Base-by-base conservation (phyloP, 2,888 invertebrate genomes). In the Teinopalpus imperialis region DNA sequence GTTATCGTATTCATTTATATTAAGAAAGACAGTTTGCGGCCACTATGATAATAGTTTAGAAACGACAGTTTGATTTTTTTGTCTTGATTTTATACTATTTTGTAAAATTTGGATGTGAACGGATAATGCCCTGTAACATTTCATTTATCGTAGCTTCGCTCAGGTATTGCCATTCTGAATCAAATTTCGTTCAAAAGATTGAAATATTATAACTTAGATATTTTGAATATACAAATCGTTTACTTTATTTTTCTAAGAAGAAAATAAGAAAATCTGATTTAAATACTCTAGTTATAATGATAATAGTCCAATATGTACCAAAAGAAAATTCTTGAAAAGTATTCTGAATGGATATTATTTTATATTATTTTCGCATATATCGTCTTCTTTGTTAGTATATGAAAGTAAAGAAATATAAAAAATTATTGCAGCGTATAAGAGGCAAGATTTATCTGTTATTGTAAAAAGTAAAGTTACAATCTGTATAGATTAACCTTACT, bases 41-140 rank as follows among this genome's bases (percentile, higher is more conserved):
- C n/a, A n/a, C n/a, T n/a, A n/a, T n/a, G n/a, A n/a, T n/a, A n/a
- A n/a, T n/a, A n/a, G n/a, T n/a, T n/a, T n/a, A n/a, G n/a, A n/a
- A n/a, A n/a, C n/a, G n/a, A n/a, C n/a, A n/a, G n/a, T n/a, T n/a
- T n/a, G n/a, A n/a, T n/a, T n/a, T n/a, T n/a, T n/a, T n/a, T n/a
- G n/a, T n/a, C n/a, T n/a, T n/a, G n/a, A n/a, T 16, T 34, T 10
- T 12, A 44, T 41, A 32, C 24, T 31, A 29, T 34, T 26, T 30
- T 31, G 1, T 42, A 26, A 47, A 43, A 43, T 30, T 49, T 41
- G 8, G 26, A 37, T 44, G 14, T 44, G 21, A 21, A 42, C 27
- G 18, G n/a, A 31, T 39, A 35, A 26, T 21, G 26, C 26, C 39
- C 20, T 10, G 32, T 21, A 26, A 39, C 13, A 31, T 39, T 39